Conservation (phyloP, 2,888 invertebrate species). For the Apocheima hispidaria region DNA sequence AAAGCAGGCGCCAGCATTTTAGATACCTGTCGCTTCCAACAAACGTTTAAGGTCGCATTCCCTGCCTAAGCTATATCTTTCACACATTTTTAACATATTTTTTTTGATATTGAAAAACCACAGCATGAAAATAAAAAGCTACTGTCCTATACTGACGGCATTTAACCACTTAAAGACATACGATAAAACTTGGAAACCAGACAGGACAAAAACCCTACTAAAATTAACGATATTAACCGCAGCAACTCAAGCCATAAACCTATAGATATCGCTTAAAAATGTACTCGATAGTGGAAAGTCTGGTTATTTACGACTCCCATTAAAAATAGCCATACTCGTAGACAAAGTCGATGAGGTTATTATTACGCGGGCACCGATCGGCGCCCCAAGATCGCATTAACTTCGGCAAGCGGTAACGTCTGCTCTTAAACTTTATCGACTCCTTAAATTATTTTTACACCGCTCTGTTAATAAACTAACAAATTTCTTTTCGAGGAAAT, state of each 20-base stretch:
- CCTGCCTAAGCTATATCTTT: too few relatives aligned
- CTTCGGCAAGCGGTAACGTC: constrained; percentile 66
- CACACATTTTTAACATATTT: too few relatives aligned
- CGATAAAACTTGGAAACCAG: background rate
- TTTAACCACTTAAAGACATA: background rate
- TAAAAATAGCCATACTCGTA: constrained; percentile 64
- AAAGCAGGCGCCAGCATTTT: too few relatives aligned
- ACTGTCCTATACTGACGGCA: too few relatives aligned
- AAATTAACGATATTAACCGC: constrained; percentile 22
- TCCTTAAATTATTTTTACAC: constrained; percentile 78
- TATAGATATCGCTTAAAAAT: constrained; percentile 25
- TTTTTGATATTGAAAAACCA: too few relatives aligned
- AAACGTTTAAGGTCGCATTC: too few relatives aligned
- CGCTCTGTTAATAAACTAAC: constrained; percentile 75
- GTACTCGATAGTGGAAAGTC: constrained; percentile 32
- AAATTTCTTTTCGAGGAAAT: constrained; percentile 73
- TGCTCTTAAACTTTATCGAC: constrained; percentile 77
- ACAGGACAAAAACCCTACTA: constrained; percentile 10
- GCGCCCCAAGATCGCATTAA: constrained; percentile 69
- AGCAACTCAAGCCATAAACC: constrained; percentile 18
- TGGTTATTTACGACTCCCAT: constrained; percentile 50
- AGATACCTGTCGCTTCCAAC: too few relatives aligned
- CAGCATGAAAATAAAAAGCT: too few relatives aligned
- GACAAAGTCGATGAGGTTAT: constrained; percentile 71
- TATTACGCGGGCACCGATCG: constrained; percentile 62